Conservation (phyloP, 1,140 invertebrate genomes). For the Brachionus asplanchnoidis region DNA sequence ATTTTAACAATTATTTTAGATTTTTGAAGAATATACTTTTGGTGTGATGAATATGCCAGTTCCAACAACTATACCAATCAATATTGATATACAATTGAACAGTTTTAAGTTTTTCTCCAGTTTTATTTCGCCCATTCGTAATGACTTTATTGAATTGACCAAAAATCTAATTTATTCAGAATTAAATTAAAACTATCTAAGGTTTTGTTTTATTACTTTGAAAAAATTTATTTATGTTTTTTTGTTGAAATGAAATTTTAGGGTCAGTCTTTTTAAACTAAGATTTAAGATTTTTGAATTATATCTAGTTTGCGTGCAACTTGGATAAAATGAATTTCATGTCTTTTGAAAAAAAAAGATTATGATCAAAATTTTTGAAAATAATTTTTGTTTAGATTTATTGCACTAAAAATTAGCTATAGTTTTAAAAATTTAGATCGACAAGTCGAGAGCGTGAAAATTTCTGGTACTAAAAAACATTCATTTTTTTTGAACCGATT, state of each 20-base stretch:
- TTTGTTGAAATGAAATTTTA: background rate
- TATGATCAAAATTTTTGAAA: background rate
- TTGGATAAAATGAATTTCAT: background rate
- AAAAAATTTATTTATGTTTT: background rate
- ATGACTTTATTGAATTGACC: background rate
- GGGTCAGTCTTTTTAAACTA: background rate
- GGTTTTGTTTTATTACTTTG: background rate
- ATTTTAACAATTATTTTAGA: background rate
- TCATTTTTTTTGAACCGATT: background rate
- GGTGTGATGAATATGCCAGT: constrained; percentile 96
- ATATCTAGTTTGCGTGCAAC: background rate
- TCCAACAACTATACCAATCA: constrained; percentile 55
- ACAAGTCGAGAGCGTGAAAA: background rate
- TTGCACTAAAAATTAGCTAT: background rate
- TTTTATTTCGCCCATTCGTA: constrained; percentile 35
- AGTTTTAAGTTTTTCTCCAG: constrained; percentile 22
- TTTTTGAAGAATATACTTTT: constrained; percentile 62
- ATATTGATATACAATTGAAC: constrained; percentile 47
- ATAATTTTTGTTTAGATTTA: background rate
- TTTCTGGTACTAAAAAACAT: background rate
- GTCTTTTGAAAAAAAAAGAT: background rate
- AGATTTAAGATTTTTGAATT: background rate
- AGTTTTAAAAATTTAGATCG: background rate
- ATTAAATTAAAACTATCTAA: background rate
- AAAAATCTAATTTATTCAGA: background rate